Base-by-base conservation (phyloP, 2,888 invertebrate species). In the Polyploca ridens region DNA sequence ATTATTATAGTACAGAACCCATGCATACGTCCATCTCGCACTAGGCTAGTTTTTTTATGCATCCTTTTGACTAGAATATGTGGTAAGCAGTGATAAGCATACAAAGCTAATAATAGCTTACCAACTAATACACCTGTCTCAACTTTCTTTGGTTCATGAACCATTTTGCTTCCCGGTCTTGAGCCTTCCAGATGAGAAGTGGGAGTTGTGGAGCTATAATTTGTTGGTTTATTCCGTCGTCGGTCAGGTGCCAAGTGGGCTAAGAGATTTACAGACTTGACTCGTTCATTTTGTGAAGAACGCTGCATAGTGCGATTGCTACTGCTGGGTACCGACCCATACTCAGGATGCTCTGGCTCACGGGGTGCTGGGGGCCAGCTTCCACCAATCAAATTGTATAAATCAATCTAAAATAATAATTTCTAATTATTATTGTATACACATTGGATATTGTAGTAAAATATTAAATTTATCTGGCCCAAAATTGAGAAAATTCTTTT, bases 221-320 rank as follows among this genome's bases (percentile, higher is more conserved):
- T 71, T 63, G 78, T 75, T 63, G 78, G 82, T 83, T 84, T 94
- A 71, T 82, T 83, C 41, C 86, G 80, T 73, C 88, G 83, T 67
- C 85, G 81, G 33, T 94, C 92, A 69, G 93, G 89, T 59, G 93
- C 88, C 65, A 96, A 81, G 76, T 96, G 96, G 66, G 94, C 92
- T 66, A 96, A 82, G 54, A 95, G 89, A 85, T 96, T 96, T 6
- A 93, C 87, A 79, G 96, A 96, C 81, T 95, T 96, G 74, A 94
- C 91, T 74, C 96, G 89, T 69, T 93, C 94, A 79, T 86, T 81
- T 66, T 86, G 88, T 49, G 85, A 75, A 62, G 87, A 70, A 64
- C 85, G 87, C 82, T 93, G 92, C 91, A 91, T 92, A 86, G 84
- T 93, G 85, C 76, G 81, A 72, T 76, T 83, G 68, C 74, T 76